These are phyloP conservation scores for Meloidogyne exigua DNA, from an alignment of 1,140 invertebrate species.

Conservation along the genomic window DNA sequence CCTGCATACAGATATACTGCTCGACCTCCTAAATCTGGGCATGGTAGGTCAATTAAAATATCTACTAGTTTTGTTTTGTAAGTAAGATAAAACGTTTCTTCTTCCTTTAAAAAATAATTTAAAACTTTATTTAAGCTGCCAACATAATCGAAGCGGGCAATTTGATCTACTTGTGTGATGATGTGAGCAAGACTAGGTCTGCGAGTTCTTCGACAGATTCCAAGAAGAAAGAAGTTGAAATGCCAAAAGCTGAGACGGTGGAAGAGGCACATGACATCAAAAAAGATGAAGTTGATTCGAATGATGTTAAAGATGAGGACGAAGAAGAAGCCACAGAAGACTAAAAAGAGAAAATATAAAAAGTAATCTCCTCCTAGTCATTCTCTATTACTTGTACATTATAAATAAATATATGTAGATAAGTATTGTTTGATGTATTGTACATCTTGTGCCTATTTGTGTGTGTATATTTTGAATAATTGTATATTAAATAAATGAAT, in stretches of 20 bases:
- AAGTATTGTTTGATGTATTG: too few species aligned
- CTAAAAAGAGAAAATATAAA: not conserved
- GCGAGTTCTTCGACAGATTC: not conserved
- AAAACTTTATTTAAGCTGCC: not conserved
- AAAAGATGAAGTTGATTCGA: not conserved
- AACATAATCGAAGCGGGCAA: not conserved
- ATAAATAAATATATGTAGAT: too few species aligned
- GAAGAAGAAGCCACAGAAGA: not conserved
- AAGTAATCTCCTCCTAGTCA: not conserved
- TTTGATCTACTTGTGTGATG: not conserved
- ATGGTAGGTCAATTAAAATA: not conserved
- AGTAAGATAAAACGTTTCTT: too few species aligned
- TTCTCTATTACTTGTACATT: too few species aligned
- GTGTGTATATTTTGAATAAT: too few species aligned
- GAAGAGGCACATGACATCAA: not conserved
- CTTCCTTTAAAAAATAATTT: too few species aligned
- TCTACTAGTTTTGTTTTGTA: too few species aligned
- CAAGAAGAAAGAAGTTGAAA: not conserved
- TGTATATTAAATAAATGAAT: too few species aligned
- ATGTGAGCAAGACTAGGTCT: not conserved
- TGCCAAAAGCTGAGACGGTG: not conserved
- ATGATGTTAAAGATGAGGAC: not conserved
- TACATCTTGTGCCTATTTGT: too few species aligned
- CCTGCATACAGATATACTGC: not conserved
- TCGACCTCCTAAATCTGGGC: not conserved